Percentiles rank a stretch among this genome's conserved stretches.
phyloP scores from a whole-genome alignment of 2,888 invertebrate genomes.

The Tridacna crocea region DNA sequence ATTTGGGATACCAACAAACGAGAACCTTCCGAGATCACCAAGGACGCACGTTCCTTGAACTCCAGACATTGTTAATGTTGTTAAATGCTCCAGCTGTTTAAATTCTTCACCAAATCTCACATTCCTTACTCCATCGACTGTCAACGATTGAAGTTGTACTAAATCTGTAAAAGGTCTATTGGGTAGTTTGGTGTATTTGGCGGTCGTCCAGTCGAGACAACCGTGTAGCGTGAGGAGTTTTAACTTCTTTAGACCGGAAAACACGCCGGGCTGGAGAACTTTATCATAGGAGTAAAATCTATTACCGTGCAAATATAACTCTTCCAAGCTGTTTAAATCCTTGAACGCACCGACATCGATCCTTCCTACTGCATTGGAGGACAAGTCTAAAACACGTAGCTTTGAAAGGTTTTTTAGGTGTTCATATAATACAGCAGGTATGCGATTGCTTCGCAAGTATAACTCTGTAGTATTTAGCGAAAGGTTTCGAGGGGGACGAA shows the following conservation, averaged over 20 bases:
- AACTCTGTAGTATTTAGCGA: conserved; percentile 31
- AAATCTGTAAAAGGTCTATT: conserved; percentile 25
- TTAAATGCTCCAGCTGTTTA: conserved; percentile 25
- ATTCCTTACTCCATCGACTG: conserved; percentile 38
- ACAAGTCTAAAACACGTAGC: conserved; percentile 34
- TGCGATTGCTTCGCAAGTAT: conserved; percentile 22
- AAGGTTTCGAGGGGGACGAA: conserved; percentile 24
- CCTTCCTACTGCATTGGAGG: conserved; percentile 20
- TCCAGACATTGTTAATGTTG: conserved; percentile 33
- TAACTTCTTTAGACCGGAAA: conserved; percentile 32
- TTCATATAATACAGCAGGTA: conserved; percentile 17
- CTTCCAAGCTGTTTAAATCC: conserved; percentile 30
- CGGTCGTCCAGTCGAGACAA: conserved; percentile 1
- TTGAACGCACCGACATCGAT: conserved; percentile 43
- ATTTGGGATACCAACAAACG: conserved; percentile 38
- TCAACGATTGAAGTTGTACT: conserved; percentile 24
- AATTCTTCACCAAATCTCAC: conserved; percentile 37
- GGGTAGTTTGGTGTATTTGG: neutral
- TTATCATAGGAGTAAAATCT: conserved; percentile 5
- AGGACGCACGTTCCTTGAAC: conserved; percentile 30
- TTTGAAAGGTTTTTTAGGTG: conserved; percentile 28
- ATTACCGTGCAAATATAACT: conserved; percentile 36
- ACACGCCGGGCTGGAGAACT: conserved; percentile 36
- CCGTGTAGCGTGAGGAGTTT: conserved; percentile 32
- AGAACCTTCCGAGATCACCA: conserved; percentile 6